Evolutionary conservation across 2,797 vertebrate species (phyloP), one percentile per base, ranked within the genome.

Genomic region (Sebastes trivittatus): DNA sequence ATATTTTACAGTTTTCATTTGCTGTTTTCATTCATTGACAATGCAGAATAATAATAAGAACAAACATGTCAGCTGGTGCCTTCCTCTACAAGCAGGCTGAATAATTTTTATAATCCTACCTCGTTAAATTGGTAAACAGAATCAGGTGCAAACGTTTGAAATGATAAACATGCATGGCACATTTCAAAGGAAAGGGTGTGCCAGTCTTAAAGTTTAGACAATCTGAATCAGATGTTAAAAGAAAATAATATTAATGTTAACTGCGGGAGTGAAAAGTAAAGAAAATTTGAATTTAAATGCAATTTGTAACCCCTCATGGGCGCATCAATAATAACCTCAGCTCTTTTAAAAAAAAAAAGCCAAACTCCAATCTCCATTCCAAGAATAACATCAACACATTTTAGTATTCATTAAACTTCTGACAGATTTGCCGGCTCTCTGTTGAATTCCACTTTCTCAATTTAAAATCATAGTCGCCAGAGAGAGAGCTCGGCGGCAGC

Each of bases 391-490:
- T 22, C 73, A 68, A 73, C 25, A 65, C 65, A 80, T 76, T 79
- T 75, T 70, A 68, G 20, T 62, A 38, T 78, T 61, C 68, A 83
- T 88, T 82, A 42, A 68, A 75, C 32, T 56, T 79, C 25, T 60
- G 65, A 66, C 66, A 59, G 67, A 82, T 75, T 66, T 71, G 9
- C 54, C 42, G 20, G 20, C 54, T 71, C 59, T 11, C 63, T 65
- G 46, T 67, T 58, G 54, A 70, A 36, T 76, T 68, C 27, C n/a
- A 65, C 61, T 78, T 69, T 64, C 61, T 75, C 32, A 54, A 46
- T 81, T 89, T 74, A 69, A 85, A 85, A 81, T 77, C 63, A 7
- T 20, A 22, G 32, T 82, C 34, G 52, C 58, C 54, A 25, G 58
- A 67, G 70, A 67, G 70, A 79, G 46, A 61, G 72, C 8, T 0